Evolutionary conservation across 2,113 vertebrate species (phyloP).

Genomic region (Ammospiza nelsoni): DNA sequence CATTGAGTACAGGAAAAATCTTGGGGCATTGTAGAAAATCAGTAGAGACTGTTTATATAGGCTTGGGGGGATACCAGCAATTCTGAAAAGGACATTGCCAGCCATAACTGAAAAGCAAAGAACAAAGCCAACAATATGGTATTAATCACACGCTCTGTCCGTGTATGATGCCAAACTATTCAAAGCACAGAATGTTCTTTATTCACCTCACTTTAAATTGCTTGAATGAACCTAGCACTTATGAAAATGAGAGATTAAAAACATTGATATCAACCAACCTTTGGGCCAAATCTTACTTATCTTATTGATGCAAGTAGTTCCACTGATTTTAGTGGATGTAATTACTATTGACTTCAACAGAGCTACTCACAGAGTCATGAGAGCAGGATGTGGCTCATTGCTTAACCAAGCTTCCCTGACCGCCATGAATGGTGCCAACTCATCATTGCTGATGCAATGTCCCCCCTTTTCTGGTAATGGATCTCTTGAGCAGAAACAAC

Average conservation of each 20-base stretch:
- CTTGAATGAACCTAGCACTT: slow-evolving; percentile 37
- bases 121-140: slow-evolving; percentile 68
- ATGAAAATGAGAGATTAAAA: slow-evolving; percentile 60
- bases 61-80: slow-evolving; percentile 24
- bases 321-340: slow-evolving; percentile 43
- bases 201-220: slow-evolving; percentile 42
- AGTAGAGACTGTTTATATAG: slow-evolving; percentile 51
- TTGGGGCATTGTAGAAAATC: neutral
- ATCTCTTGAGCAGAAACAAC: neutral
- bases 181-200: slow-evolving; percentile 63
- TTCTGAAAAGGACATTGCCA: slow-evolving; percentile 50
- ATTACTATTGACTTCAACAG: slow-evolving; percentile 19
- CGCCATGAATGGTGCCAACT: slow-evolving; percentile 10
- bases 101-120: slow-evolving; percentile 55
- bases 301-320: slow-evolving; percentile 63
- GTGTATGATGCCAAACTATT: slow-evolving; percentile 40
- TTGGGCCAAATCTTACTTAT: slow-evolving; percentile 58
- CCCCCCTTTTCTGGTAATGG: neutral
- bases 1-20: slow-evolving; percentile 14
- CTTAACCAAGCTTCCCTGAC: slow-evolving; percentile 42
- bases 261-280: slow-evolving; percentile 51
- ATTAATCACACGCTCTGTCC: slow-evolving; percentile 67
- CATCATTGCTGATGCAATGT: neutral
- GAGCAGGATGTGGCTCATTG: slow-evolving; percentile 51
- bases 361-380: neutral